A percentile compares a stretch with the other conserved stretches of the same genome.
Evolutionary conservation across 2,888 invertebrate genomes (phyloP).

Genomic region (Glyphotaelius pellucidus): DNA sequence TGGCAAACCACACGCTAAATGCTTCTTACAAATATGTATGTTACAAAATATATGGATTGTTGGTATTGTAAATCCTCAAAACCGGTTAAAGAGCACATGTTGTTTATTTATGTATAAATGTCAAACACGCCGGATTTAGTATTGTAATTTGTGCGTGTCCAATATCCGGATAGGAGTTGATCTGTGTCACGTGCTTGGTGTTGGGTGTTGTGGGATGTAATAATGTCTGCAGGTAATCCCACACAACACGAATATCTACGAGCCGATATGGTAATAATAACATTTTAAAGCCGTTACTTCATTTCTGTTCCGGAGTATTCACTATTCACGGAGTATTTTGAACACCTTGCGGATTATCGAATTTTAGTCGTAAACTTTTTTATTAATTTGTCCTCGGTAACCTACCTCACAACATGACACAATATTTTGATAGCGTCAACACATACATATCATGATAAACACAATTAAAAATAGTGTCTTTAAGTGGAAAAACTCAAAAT

Average conservation of each 20-base stretch:
- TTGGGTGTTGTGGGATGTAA: background rate
- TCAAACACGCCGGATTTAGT: background rate
- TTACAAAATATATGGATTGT: background rate
- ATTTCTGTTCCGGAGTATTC: background rate
- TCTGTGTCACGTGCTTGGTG: background rate
- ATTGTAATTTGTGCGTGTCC: background rate
- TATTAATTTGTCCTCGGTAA: too few species aligned
- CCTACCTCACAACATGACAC: too few species aligned
- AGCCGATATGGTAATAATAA: background rate
- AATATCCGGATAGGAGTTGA: background rate
- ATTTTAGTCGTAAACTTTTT: background rate
- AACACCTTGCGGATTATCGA: background rate
- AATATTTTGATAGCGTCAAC: too few species aligned
- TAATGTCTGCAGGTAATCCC: background rate
- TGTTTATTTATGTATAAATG: background rate
- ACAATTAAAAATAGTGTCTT: too few species aligned
- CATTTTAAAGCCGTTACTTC: background rate
- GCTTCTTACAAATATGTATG: too few species aligned
- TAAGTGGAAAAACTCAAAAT: too few species aligned
- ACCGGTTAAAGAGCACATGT: background rate
- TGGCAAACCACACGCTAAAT: too few species aligned
- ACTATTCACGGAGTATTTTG: background rate
- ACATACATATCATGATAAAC: too few species aligned
- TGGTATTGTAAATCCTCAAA: background rate
- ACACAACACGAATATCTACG: background rate